A percentile compares a stretch with the other conserved stretches of the same genome.
Evolutionary conservation across 2,797 vertebrate species (phyloP).

Genomic region (Megaceryle alcyon): DNA sequence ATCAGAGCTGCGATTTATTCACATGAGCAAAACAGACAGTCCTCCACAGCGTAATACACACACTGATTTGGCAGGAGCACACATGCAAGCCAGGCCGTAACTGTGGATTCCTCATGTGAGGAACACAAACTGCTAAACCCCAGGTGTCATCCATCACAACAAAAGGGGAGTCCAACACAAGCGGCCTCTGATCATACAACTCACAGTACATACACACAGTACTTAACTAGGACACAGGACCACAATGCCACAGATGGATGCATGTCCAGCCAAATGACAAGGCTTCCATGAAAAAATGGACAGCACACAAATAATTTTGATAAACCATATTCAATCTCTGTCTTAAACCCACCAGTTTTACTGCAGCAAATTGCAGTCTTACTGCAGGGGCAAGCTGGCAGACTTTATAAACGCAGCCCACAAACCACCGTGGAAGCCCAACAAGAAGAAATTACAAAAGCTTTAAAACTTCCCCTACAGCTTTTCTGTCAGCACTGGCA

Average conservation of each 20-base stretch:
- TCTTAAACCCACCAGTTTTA: neutral
- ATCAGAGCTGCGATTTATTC: neutral
- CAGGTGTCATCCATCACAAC: neutral
- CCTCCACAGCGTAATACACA: neutral
- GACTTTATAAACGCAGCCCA: neutral
- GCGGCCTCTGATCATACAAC: neutral
- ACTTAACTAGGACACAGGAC: neutral
- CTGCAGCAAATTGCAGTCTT: neutral
- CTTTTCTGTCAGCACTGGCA: neutral
- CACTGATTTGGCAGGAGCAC: neutral
- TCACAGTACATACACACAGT: accelerated
- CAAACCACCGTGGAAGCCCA: neutral
- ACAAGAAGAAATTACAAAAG: neutral
- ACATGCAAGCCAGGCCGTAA: neutral
- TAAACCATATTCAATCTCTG: neutral
- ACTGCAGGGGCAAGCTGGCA: neutral
- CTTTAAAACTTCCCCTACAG: neutral
- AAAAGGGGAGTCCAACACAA: neutral
- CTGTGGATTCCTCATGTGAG: neutral
- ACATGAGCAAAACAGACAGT: accelerated
- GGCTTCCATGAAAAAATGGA: neutral
- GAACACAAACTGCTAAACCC: neutral
- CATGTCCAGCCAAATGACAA: neutral
- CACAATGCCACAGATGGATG: neutral
- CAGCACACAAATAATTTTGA: neutral